Percentiles rank a stretch among this genome's conserved stretches.
phyloP scores from a whole-genome alignment of 2,113 vertebrate genomes.

The Pantherophis guttatus region DNA sequence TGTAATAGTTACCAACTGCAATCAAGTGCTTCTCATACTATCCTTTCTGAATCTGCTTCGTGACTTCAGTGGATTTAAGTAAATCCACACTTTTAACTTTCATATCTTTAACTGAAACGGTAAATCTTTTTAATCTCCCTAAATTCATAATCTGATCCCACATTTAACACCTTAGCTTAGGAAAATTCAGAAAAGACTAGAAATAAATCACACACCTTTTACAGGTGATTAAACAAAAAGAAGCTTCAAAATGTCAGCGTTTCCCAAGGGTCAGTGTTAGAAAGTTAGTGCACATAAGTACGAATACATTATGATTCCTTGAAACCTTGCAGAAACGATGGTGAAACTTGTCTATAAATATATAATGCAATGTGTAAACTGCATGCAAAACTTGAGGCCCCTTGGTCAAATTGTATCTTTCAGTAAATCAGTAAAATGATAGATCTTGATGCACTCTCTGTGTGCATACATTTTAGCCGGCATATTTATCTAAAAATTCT shows the following conservation, averaged over 20 bases:
- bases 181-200: neutral
- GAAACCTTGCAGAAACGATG: neutral
- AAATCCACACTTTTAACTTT: neutral
- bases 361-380: neutral
- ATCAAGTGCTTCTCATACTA: neutral
- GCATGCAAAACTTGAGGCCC: neutral
- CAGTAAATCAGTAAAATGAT: neutral
- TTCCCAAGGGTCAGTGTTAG: neutral
- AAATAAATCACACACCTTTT: slow-evolving; percentile 18
- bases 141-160: neutral
- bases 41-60: neutral
- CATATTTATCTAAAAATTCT: neutral
- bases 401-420: neutral
- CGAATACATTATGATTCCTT: neutral
- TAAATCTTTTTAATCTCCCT: neutral
- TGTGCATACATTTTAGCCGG: neutral
- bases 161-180: neutral
- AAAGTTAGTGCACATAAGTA: neutral
- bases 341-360: neutral
- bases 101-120: neutral
- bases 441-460: neutral
- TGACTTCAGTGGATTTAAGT: neutral
- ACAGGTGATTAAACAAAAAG: slow-evolving; percentile 18
- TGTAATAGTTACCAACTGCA: neutral
- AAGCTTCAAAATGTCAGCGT: slow-evolving; percentile 1